Evolutionary conservation across 2,888 invertebrate species (phyloP).

Genomic region (Nephrocerus scutellatus): DNA sequence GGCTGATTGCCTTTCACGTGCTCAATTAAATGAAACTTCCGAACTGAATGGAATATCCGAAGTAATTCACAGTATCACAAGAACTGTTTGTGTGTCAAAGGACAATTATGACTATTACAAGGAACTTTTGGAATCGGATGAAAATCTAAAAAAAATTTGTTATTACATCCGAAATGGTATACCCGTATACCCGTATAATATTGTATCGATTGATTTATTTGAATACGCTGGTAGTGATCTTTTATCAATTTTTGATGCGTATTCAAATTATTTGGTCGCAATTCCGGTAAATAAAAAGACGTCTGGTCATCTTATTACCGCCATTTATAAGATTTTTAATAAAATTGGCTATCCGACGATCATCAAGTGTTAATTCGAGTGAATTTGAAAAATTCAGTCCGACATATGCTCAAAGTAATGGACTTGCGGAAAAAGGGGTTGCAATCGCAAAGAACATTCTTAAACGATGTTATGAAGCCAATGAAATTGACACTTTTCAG

Average conservation of each 20-base stretch:
- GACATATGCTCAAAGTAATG: conserved; percentile 15
- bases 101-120: conserved; percentile 16
- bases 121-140: conserved; percentile 8
- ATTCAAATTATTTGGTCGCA: conserved; percentile 7
- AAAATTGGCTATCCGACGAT: conserved; percentile 25
- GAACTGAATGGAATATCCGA: too few species aligned
- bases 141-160: conserved; percentile 7
- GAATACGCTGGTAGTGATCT: too few species aligned
- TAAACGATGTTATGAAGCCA: conserved; percentile 19
- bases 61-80: too few species aligned
- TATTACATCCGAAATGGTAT: conserved; percentile 11
- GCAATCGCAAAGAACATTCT: conserved; percentile 21
- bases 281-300: conserved; percentile 10
- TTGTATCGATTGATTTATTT: too few species aligned
- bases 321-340: conserved; percentile 14
- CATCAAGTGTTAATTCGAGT: conserved; percentile 15
- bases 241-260: too few species aligned
- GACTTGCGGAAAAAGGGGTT: conserved; percentile 17
- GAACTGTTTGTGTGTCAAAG: conserved; percentile 17
- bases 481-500: conserved; percentile 13
- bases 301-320: conserved; percentile 5
- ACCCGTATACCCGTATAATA: too few species aligned
- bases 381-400: conserved; percentile 19
- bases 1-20: conserved; percentile 8
- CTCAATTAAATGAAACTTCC: conserved; percentile 5